Conservation (phyloP, 2,888 invertebrate species). For the Heliconius aoede region DNA sequence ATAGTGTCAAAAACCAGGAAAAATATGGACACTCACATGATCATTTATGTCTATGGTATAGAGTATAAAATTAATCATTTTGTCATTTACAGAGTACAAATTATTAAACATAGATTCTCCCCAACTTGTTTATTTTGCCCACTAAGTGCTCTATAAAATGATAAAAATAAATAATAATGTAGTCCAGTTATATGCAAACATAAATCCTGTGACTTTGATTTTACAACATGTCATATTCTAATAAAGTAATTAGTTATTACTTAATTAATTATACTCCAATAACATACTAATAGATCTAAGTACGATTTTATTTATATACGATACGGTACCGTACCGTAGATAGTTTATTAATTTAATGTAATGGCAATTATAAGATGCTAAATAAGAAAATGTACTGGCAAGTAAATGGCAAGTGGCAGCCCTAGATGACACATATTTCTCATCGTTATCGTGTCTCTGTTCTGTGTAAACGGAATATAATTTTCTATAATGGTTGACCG, state of each 20-base stretch:
- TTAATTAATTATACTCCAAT: not conserved
- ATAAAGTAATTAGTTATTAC: no score
- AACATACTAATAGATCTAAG: not conserved
- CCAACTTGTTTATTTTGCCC: not conserved
- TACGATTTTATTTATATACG: not conserved
- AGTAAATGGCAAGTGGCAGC: constrained; percentile 10
- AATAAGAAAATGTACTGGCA: constrained; percentile 3
- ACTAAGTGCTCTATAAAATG: not conserved
- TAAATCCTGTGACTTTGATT: not conserved
- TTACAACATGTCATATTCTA: not conserved
- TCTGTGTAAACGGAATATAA: constrained; percentile 61
- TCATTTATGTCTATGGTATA: constrained; percentile 56
- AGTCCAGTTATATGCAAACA: not conserved
- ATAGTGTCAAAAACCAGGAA: constrained; percentile 68
- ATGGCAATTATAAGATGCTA: not conserved
- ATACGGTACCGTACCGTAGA: not conserved
- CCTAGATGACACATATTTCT: constrained; percentile 47
- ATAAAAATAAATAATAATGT: not conserved
- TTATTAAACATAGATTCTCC: not conserved
- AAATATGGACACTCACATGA: constrained; percentile 77
- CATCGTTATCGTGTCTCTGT: constrained; percentile 52
- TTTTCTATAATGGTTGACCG: constrained; percentile 80
- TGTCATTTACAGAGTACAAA: not conserved
- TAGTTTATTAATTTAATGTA: not conserved
- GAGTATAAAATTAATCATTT: constrained; percentile 29